phyloP scores from a whole-genome alignment of 1,140 invertebrate genomes.

The Hestina assimilis region DNA sequence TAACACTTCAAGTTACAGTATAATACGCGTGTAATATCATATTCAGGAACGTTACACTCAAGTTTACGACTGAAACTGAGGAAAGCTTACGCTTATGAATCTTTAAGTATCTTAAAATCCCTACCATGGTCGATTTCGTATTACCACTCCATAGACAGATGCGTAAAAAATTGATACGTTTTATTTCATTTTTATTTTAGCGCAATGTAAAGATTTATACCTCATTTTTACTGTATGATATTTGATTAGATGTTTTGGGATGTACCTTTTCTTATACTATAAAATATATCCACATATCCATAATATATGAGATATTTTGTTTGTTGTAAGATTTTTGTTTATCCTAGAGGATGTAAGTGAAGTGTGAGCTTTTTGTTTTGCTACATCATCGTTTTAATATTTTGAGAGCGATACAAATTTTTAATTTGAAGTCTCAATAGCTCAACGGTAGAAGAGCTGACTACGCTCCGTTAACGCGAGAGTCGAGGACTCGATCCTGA shows the following conservation, averaged over 20 bases:
- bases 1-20: slow-evolving; percentile 54
- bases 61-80: slow-evolving; percentile 65
- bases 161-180: neutral
- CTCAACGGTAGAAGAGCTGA: too few species aligned
- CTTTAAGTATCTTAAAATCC: slow-evolving; percentile 70
- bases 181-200: slow-evolving; percentile 25
- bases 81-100: slow-evolving; percentile 69
- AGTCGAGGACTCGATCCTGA: too few species aligned
- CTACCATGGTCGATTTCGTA: slow-evolving; percentile 42
- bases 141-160: slow-evolving; percentile 13
- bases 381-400: too few species aligned
- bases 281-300: too few species aligned
- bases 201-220: slow-evolving; percentile 13
- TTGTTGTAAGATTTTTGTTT: too few species aligned
- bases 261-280: too few species aligned
- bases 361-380: too few species aligned
- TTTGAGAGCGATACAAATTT: too few species aligned
- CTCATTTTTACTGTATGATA: slow-evolving; percentile 16
- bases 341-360: too few species aligned
- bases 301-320: too few species aligned
- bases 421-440: too few species aligned
- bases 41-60: slow-evolving; percentile 66
- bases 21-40: slow-evolving; percentile 58
- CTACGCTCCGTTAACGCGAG: too few species aligned
- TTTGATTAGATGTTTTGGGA: slow-evolving; percentile 14